phyloP scores from a whole-genome alignment of 2,797 vertebrate species.

The Onychomys torridus region DNA sequence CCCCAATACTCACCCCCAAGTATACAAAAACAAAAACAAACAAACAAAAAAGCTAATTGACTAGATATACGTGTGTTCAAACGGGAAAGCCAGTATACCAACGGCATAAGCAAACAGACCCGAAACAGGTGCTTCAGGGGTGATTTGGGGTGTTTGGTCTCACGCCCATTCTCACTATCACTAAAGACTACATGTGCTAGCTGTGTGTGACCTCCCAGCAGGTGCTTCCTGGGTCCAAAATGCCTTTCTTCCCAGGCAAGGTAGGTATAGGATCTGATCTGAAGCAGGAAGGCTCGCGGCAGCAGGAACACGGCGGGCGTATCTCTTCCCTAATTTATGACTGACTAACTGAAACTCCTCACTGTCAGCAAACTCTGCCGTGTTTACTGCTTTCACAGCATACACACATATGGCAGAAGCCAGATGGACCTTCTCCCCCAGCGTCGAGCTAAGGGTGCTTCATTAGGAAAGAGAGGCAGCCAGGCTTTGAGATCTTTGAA shows the following conservation, averaged over 20 bases:
- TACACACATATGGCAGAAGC: slow-evolving; percentile 90
- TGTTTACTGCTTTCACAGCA: slow-evolving; percentile 88
- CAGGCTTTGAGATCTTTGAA: slow-evolving; percentile 88
- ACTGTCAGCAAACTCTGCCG: slow-evolving; percentile 83
- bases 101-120: slow-evolving; percentile 43
- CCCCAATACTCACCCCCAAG: slow-evolving; percentile 7
- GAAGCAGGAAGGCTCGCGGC: slow-evolving; percentile 76
- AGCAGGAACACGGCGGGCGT: slow-evolving; percentile 82
- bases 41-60: neutral
- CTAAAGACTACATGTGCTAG: neutral
- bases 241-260: slow-evolving; percentile 48
- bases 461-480: slow-evolving; percentile 89
- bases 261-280: slow-evolving; percentile 49
- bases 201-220: neutral
- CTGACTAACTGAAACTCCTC: slow-evolving; percentile 87
- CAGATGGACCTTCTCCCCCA: slow-evolving; percentile 91
- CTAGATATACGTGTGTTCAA: neutral
- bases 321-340: slow-evolving; percentile 85
- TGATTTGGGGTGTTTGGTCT: neutral
- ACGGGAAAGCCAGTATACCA: slow-evolving; percentile 32
- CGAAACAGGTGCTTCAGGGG: slow-evolving; percentile 3
- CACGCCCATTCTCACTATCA: neutral
- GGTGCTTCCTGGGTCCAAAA: neutral
- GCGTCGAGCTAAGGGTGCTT: slow-evolving; percentile 88
- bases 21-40: too few relatives aligned